Conservation (phyloP, 1,140 invertebrate species). For the Drosophila ogumai region DNA sequence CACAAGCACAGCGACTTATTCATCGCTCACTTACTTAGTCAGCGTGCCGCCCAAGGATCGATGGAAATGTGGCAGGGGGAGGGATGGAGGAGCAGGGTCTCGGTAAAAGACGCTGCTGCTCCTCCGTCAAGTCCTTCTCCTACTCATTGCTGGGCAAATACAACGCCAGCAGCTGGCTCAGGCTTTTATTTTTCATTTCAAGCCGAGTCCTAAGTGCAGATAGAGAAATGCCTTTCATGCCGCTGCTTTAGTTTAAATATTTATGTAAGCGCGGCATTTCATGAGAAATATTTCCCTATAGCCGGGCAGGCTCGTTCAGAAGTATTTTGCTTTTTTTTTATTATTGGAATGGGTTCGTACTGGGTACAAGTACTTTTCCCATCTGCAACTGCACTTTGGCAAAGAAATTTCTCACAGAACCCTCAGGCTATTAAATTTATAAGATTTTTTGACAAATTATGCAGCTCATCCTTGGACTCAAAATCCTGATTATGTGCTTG, state of each 20-base stretch:
- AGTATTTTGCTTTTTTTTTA: constrained; percentile 62
- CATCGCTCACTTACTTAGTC: constrained; percentile 48
- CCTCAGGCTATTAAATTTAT: constrained; percentile 13
- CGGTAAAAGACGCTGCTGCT: constrained; percentile 22
- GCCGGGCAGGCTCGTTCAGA: constrained; percentile 19
- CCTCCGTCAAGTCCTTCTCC: constrained; percentile 6
- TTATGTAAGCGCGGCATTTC: constrained; percentile 67
- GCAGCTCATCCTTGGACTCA: background rate
- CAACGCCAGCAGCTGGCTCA: constrained; percentile 49
- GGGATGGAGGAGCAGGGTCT: background rate
- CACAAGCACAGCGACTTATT: constrained; percentile 34
- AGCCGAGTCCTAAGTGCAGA: constrained; percentile 28
- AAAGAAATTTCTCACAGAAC: background rate
- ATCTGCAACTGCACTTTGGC: constrained; percentile 14
- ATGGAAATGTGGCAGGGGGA: constrained; percentile 3
- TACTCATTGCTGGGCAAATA: constrained; percentile 30
- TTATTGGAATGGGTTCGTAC: constrained; percentile 60
- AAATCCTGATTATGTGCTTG: background rate
- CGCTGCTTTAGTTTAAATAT: constrained; percentile 71
- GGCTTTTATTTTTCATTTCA: constrained; percentile 63
- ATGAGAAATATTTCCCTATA: constrained; percentile 66
- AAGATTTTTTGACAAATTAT: constrained; percentile 7
- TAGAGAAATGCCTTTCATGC: constrained; percentile 57
- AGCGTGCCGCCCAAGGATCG: constrained; percentile 41
- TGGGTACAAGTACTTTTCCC: constrained; percentile 36